Base-by-base conservation (phyloP, 2,888 invertebrate genomes). In the Aricia artaxerxes region DNA sequence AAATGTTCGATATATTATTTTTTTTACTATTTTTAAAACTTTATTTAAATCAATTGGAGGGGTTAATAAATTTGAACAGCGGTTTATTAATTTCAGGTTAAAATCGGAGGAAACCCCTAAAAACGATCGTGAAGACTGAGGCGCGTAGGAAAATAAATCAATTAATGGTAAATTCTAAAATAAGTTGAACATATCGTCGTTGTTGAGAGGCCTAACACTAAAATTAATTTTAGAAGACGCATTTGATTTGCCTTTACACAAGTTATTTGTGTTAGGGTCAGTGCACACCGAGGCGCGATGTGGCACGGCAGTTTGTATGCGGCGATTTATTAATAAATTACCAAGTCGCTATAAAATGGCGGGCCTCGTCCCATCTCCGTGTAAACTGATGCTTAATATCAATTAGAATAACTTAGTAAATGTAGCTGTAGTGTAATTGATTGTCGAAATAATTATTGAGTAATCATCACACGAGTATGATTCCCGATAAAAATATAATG, bases 41-140 rank as follows among this genome's bases (percentile, higher is more conserved):
- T 78, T 61, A 16, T 73, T 69, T 75, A 72, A 78, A 79, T 76
- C 81, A 83, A 79, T 81, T 78, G 77, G 73, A 80, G 82, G 82
- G 85, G 83, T 82, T 83, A 80, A 80, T 82, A 82, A 84, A 85
- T 87, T 84, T 86, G 87, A 89, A 89, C 86, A 85, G 85, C 85
- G 86, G 88, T 90, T 91, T 90, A 86, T 90, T 89, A 88, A 86
- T 92, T 92, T 90, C 92, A 92, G 92, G 91, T 90, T 91, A 82
- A 92, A 90, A 90, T 86, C 85, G 89, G 89, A 88, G 87, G 84
- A 84, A 85, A 85, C 86, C 84, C 85, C 86, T 87, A 83, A 87
- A 86, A 87, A 84, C 82, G 87, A 89, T 85, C 85, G 85, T 80
- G 88, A 89, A 89, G 90, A 90, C 87, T 88, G 88, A 90, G 84